These are phyloP conservation scores for Penaeus chinensis DNA, from an alignment of 1,140 invertebrate species.

Conservation along the genomic window DNA sequence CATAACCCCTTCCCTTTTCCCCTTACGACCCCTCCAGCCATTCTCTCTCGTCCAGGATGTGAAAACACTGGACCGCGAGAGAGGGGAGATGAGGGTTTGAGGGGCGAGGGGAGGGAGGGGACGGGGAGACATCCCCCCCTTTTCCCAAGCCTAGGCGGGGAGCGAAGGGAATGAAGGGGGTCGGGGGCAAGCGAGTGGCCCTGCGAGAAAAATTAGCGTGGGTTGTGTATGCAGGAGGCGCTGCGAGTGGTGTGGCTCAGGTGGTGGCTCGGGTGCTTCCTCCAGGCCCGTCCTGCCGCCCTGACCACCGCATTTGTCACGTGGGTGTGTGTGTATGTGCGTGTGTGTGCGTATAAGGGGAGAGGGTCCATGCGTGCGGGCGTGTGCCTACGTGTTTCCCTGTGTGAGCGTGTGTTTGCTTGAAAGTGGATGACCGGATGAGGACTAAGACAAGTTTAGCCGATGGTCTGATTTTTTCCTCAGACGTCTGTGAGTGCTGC, in stretches of 20 bases:
- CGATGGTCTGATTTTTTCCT: too few species aligned
- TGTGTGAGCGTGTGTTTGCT: too few species aligned
- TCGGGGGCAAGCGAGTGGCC: constrained; percentile 20
- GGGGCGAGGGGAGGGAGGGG: not conserved
- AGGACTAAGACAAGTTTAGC: too few species aligned
- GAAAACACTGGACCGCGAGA: constrained; percentile 22
- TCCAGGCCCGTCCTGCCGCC: constrained; percentile 21
- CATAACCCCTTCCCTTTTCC: too few species aligned
- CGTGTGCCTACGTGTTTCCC: not conserved
- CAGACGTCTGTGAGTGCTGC: too few species aligned
- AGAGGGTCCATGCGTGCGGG: not conserved
- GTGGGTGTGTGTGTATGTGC: constrained; percentile 14
- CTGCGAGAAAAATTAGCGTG: constrained; percentile 60
- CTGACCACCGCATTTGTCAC: constrained; percentile 56
- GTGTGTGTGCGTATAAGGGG: not conserved
- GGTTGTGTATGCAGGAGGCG: constrained; percentile 59
- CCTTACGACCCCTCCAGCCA: too few species aligned
- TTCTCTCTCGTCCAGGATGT: not conserved
- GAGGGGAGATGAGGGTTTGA: not conserved
- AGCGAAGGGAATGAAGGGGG: constrained; percentile 13
- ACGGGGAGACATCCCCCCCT: not conserved
- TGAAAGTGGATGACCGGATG: too few species aligned
- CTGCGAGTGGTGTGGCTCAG: constrained; percentile 36
- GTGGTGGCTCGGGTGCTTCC: constrained; percentile 42
- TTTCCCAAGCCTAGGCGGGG: not conserved